These are phyloP conservation scores for Phodopus roborovskii DNA, from an alignment of 2,113 vertebrate species.

Conservation along the genomic window DNA sequence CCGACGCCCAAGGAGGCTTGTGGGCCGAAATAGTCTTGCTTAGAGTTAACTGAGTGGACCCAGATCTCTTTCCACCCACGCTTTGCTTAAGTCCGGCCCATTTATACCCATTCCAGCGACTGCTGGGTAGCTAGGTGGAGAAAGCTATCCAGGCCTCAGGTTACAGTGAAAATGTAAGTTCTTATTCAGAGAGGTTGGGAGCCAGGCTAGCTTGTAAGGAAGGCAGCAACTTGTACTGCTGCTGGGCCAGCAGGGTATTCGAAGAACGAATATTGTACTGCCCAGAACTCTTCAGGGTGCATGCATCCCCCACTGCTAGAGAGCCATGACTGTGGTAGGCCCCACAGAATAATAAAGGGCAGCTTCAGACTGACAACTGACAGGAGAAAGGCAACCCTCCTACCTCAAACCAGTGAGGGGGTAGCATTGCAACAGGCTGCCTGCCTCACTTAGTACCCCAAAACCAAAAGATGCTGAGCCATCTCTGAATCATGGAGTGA, in stretches of 20 bases:
- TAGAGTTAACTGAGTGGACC: background rate
- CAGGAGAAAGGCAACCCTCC: background rate
- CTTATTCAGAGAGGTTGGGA: background rate
- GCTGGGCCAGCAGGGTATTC: background rate
- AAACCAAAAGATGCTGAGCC: background rate
- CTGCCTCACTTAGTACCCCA: background rate
- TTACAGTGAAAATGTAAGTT: background rate
- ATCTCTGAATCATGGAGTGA: background rate
- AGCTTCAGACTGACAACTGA: background rate
- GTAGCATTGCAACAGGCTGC: background rate
- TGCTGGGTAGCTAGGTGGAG: background rate
- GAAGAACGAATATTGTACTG: background rate
- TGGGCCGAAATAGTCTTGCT: background rate
- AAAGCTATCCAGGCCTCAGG: background rate
- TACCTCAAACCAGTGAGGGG: background rate
- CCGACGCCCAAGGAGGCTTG: fast-evolving
- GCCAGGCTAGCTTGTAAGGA: background rate
- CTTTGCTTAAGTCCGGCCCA: background rate
- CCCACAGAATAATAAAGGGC: background rate
- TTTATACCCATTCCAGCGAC: background rate
- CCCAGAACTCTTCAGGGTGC: background rate
- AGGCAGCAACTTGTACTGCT: background rate
- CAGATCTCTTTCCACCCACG: background rate
- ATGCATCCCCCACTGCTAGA: background rate
- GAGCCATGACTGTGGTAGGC: background rate